Evolutionary conservation across 2,888 invertebrate genomes (phyloP).

Genomic region (Eristalis arbustorum): DNA sequence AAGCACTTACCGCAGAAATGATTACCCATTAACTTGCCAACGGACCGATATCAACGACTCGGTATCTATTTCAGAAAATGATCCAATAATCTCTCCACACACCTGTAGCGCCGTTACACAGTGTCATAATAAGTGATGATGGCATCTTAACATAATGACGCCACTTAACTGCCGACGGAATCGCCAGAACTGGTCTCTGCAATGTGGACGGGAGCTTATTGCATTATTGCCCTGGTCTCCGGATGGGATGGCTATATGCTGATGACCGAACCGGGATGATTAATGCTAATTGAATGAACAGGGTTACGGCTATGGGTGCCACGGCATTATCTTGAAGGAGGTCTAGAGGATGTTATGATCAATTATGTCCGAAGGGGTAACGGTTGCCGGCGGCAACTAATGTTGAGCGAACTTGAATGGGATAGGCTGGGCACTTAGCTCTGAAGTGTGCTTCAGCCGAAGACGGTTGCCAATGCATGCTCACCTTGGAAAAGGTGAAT

Average conservation of each 20-base stretch:
- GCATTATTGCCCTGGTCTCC: constrained; percentile 50
- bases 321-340: not conserved
- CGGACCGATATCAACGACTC: not conserved
- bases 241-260: not conserved
- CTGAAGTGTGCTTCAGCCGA: not conserved
- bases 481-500: not conserved
- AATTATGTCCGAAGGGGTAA: constrained; percentile 21
- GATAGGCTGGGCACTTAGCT: not conserved
- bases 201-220: constrained; percentile 54
- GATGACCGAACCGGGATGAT: constrained; percentile 34
- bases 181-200: not conserved
- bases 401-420: not conserved
- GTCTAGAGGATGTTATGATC: constrained; percentile 21
- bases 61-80: constrained; percentile 55
- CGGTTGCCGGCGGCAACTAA: constrained; percentile 9
- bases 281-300: constrained; percentile 56
- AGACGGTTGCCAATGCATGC: not conserved
- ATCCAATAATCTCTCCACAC: constrained; percentile 54
- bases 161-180: constrained; percentile 19
- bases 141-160: constrained; percentile 60
- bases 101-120: constrained; percentile 55
- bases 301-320: constrained; percentile 13
- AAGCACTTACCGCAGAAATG: constrained; percentile 49
- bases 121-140: constrained; percentile 61
- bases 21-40: constrained; percentile 37